Evolutionary conservation across 2,888 invertebrate genomes (phyloP).

Genomic region (Anoplius nigerrimus): DNA sequence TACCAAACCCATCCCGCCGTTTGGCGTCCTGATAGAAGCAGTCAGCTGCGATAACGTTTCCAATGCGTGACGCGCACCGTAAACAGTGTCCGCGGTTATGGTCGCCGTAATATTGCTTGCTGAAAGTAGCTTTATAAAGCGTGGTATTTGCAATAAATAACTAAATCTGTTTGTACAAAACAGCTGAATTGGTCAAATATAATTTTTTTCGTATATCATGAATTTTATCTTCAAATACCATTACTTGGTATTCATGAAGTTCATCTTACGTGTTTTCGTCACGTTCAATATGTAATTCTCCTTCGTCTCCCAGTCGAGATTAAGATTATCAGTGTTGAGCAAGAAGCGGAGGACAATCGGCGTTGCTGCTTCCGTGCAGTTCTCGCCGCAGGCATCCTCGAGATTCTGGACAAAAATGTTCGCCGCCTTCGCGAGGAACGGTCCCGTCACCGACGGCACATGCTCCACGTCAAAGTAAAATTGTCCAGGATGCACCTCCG

Average conservation of each 20-base stretch:
- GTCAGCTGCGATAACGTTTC: conserved; percentile 86
- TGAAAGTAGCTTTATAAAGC: too few species aligned
- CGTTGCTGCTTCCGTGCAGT: conserved; percentile 76
- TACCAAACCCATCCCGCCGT: conserved; percentile 77
- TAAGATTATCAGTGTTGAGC: conserved; percentile 76
- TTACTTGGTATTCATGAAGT: too few species aligned
- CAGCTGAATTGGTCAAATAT: too few species aligned
- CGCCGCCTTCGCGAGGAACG: conserved; percentile 78
- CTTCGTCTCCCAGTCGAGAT: conserved; percentile 81
- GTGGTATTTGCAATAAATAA: too few species aligned
- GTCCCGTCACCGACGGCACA: conserved; percentile 71
- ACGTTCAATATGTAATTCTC: conserved; percentile 82
- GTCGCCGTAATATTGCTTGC: conserved; percentile 77
- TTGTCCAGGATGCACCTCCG: conserved; percentile 37
- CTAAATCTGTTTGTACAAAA: too few species aligned
- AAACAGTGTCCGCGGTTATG: conserved; percentile 80
- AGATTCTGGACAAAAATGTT: conserved; percentile 78
- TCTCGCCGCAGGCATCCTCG: conserved; percentile 78
- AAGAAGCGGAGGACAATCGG: conserved; percentile 79
- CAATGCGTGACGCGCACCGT: conserved; percentile 85
- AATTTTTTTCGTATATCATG: too few species aligned
- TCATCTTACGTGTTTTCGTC: too few species aligned
- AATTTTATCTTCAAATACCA: too few species aligned
- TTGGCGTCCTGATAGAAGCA: conserved; percentile 63
- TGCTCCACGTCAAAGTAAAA: conserved; percentile 38